Evolutionary conservation across 2,113 vertebrate species (phyloP).

Genomic region (Amblyopsis rosae): DNA sequence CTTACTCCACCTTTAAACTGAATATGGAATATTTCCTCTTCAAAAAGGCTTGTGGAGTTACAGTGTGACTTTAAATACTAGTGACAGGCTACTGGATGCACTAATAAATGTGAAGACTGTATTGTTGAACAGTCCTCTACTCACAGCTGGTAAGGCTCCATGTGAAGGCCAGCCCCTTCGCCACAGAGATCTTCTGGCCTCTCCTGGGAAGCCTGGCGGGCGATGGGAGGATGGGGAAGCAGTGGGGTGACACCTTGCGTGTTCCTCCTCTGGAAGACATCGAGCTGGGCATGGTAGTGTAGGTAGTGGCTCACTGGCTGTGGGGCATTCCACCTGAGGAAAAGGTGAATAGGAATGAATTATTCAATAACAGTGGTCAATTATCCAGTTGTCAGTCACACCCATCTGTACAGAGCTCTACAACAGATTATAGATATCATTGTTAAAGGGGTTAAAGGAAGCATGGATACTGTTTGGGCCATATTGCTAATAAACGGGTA

Average conservation of each 20-base stretch:
- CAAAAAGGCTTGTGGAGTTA: no score
- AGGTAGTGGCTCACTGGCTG: conserved; percentile 68
- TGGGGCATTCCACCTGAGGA: conserved; percentile 49
- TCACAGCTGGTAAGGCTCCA: conserved; percentile 64
- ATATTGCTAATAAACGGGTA: no score
- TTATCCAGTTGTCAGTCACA: no score
- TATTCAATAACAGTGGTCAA: neutral
- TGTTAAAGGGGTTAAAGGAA: no score
- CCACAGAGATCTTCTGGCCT: conserved; percentile 47
- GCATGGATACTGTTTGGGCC: no score
- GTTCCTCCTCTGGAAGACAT: conserved; percentile 68
- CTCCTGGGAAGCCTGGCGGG: conserved; percentile 26
- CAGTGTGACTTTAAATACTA: no score
- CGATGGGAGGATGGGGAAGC: conserved; percentile 12
- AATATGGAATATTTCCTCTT: no score
- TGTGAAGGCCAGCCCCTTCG: conserved; percentile 30
- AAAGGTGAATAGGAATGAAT: neutral
- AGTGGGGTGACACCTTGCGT: conserved; percentile 28
- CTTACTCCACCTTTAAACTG: no score
- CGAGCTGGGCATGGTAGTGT: conserved; percentile 77
- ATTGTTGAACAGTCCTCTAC: conserved; percentile 7
- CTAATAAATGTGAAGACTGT: no score
- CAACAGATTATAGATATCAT: no score
- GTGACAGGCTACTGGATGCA: no score
- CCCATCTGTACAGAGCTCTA: no score